A percentile compares a stretch with the other conserved stretches of the same genome.
phyloP scores from a whole-genome alignment of 2,797 vertebrate genomes.

The Scyliorhinus canicula region DNA sequence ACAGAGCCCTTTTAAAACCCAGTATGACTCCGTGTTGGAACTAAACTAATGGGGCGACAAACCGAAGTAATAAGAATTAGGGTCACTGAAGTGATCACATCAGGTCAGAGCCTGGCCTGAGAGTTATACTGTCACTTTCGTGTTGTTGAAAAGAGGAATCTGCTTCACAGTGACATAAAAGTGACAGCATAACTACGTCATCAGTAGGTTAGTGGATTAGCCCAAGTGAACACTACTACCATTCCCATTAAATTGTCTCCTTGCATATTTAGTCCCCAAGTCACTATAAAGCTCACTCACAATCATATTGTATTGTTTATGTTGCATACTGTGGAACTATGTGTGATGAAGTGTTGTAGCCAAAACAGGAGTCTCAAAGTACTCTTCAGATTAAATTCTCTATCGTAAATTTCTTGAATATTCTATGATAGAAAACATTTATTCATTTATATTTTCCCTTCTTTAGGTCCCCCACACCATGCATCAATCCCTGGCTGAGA shows the following conservation, averaged over 20 bases:
- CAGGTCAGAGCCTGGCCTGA: background rate
- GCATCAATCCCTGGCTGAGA: conserved; percentile 37
- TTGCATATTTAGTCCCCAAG: background rate
- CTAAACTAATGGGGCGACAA: background rate
- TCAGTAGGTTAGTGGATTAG: background rate
- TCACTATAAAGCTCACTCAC: background rate
- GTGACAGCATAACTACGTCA: background rate
- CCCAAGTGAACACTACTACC: background rate
- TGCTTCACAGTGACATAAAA: conserved; percentile 27
- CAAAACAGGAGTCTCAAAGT: conserved; percentile 21
- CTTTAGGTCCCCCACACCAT: conserved; percentile 38
- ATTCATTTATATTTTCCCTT: conserved; percentile 38
- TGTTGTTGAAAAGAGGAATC: background rate
- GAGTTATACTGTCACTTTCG: background rate
- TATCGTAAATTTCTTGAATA: conserved; percentile 29
- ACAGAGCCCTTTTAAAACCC: background rate
- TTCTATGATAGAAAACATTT: conserved; percentile 30
- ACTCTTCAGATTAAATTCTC: conserved; percentile 32
- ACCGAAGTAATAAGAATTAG: background rate
- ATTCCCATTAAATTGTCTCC: background rate
- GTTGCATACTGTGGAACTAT: conserved; percentile 4
- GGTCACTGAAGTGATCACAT: background rate
- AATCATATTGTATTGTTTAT: conserved; percentile 10
- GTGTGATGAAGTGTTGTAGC: conserved; percentile 6
- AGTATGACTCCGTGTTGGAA: background rate